A percentile compares a stretch with the other conserved stretches of the same genome.
These are phyloP conservation scores for Bergia puertoricense DNA, from an alignment of 92 coral and sea anemone species.

Conservation along the genomic window DNA sequence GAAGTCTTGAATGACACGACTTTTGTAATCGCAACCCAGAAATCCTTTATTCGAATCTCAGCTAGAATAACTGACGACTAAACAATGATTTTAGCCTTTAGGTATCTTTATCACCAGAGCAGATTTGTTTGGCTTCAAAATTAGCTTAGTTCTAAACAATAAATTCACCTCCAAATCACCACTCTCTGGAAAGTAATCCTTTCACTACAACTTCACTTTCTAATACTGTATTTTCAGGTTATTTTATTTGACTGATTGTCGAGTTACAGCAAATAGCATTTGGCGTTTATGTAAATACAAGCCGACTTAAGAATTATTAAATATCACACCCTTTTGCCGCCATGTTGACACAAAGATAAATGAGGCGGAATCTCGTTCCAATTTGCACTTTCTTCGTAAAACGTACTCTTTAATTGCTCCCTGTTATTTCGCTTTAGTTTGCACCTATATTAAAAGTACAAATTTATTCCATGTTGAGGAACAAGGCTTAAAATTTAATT, in stretches of 20 bases:
- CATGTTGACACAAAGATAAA: slow-evolving; percentile 23
- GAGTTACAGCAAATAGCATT: slow-evolving; percentile 20
- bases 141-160: neutral
- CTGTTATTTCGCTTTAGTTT: neutral
- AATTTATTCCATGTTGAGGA: neutral
- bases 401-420: neutral
- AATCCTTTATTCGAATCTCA: neutral
- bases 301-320: slow-evolving; percentile 32
- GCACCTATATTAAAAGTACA: neutral
- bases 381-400: slow-evolving; percentile 10
- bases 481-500: too few relatives aligned
- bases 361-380: neutral
- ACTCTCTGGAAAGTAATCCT: too few relatives aligned
- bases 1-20: neutral
- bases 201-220: neutral
- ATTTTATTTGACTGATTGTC: neutral
- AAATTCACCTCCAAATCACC: neutral
- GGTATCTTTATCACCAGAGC: neutral
- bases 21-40: neutral
- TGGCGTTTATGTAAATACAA: slow-evolving; percentile 22
- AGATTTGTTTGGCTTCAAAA: neutral
- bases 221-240: neutral
- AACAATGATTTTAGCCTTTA: neutral
- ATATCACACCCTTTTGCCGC: slow-evolving; percentile 25
- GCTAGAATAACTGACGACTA: neutral